Evolutionary conservation across 2,113 vertebrate genomes (phyloP), one percentile per base, ranked within the genome.

Genomic region (Elephas maximus): DNA sequence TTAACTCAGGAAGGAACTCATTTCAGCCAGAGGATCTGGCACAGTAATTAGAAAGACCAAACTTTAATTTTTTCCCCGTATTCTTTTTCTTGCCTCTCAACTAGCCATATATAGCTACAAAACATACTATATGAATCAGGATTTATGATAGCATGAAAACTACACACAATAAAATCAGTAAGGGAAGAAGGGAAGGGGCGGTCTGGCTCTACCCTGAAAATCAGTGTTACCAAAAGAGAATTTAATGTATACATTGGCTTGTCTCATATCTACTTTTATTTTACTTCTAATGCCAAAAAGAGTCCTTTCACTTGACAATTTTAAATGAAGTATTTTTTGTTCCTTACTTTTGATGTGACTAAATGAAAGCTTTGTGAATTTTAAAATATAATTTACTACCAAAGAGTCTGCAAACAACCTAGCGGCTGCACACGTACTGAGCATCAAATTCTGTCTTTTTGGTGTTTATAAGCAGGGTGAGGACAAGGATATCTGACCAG

Each of bases 311-410:
- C 8, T 67, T 69, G 63, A 90, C n/a, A 9, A 21, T 95, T 93
- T 93, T 74, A 62, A 83, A 74, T 17, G 71, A 85, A 97, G 37
- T 67, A 63, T 83, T 88, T 92, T 93, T 14, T 37, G 89, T 17
- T 88, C 53, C 63, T 97, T n/a, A 88, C 4, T 74, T 69, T 63
- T 80, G 62, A 97, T 45, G 80, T 17, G 86, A 96, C 60, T 4
- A 48, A 63, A 28, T 21, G 26, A 95, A 73, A 95, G 69, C 33
- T 63, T 20, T n/a, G 65, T 48, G 67, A 62, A 81, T 74, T 90
- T 91, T 28, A 44, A 83, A 94, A 67, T n/a, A 37, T 9, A 78
- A 71, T 63, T 63, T 65, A 57, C 8, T 28, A 18, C 18, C 33
- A 48, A 1, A 60, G 0, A 89, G 60, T 17, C 33, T 88, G 62